Conservation (phyloP, 2,888 invertebrate genomes). For the Podotricha telesiphe region DNA sequence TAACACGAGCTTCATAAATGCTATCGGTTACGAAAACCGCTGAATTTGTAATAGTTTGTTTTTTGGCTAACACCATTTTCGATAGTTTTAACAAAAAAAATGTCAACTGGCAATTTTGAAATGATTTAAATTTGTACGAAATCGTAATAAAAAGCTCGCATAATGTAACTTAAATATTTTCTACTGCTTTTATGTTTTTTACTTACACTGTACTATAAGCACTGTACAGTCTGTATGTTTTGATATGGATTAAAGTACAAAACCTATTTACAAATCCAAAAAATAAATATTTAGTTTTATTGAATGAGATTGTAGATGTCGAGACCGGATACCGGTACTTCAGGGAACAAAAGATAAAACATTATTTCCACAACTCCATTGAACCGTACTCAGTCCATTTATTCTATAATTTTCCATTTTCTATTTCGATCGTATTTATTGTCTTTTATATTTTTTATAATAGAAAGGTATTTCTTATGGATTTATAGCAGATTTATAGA, state of each 20-base stretch:
- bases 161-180: too few species aligned
- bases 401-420: not conserved
- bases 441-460: too few species aligned
- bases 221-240: too few species aligned
- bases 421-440: not conserved
- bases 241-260: too few species aligned
- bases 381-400: not conserved
- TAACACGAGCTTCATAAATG: slow-evolving; percentile 22
- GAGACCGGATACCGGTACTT: not conserved
- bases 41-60: slow-evolving; percentile 16
- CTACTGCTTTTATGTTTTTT: too few species aligned
- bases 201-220: too few species aligned
- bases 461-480: not conserved
- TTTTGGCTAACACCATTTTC: slow-evolving; percentile 10
- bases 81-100: not conserved
- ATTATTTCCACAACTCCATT: slow-evolving; percentile 3
- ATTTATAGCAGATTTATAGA: slow-evolving; percentile 3
- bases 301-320: slow-evolving; percentile 9
- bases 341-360: slow-evolving; percentile 6
- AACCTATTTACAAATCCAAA: too few species aligned
- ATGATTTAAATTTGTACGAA: not conserved
- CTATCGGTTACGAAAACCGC: slow-evolving; percentile 8
- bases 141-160: too few species aligned
- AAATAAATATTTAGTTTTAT: not conserved
- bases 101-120: not conserved